These are phyloP conservation scores for Drosophila erecta DNA, from an alignment of 1,140 invertebrate genomes.

Conservation along the genomic window DNA sequence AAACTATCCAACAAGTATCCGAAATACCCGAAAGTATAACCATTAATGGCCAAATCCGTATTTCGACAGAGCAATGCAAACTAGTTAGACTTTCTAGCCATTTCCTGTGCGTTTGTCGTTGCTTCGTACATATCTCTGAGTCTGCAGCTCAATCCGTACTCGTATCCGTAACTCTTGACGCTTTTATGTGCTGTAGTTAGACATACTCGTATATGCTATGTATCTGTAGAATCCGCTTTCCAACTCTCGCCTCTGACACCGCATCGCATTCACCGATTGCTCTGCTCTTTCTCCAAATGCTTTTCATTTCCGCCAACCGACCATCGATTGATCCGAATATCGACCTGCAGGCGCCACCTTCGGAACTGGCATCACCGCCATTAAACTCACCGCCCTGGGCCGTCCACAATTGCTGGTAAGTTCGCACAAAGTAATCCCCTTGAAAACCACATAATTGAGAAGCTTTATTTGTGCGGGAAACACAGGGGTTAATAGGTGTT, in stretches of 20 bases:
- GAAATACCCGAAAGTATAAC: slow-evolving; percentile 3
- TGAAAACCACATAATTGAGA: background rate
- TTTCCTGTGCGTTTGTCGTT: slow-evolving; percentile 3
- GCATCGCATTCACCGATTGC: slow-evolving; percentile 47
- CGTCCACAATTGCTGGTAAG: slow-evolving; percentile 96
- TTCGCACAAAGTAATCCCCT: slow-evolving; percentile 3
- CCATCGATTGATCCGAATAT: slow-evolving; percentile 11
- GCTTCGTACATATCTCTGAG: slow-evolving; percentile 2
- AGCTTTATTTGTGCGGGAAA: background rate
- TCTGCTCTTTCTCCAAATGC: slow-evolving; percentile 75
- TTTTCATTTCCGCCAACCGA: slow-evolving; percentile 56
- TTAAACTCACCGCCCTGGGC: slow-evolving; percentile 98
- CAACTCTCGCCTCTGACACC: slow-evolving; percentile 13
- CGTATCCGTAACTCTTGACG: background rate
- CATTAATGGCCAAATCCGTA: slow-evolving; percentile 1
- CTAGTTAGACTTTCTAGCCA: slow-evolving; percentile 12
- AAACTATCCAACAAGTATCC: slow-evolving; percentile 9
- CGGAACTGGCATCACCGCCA: slow-evolving; percentile 97
- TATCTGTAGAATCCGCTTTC: slow-evolving; percentile 8
- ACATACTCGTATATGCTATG: slow-evolving; percentile 1
- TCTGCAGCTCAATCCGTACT: slow-evolving; percentile 8
- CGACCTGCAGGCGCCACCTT: slow-evolving; percentile 92
- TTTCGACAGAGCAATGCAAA: slow-evolving; percentile 15
- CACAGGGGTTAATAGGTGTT: background rate
- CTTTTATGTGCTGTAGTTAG: slow-evolving; percentile 9